Conservation (phyloP, 2,888 invertebrate genomes). For the Rhabditoides inermis region DNA sequence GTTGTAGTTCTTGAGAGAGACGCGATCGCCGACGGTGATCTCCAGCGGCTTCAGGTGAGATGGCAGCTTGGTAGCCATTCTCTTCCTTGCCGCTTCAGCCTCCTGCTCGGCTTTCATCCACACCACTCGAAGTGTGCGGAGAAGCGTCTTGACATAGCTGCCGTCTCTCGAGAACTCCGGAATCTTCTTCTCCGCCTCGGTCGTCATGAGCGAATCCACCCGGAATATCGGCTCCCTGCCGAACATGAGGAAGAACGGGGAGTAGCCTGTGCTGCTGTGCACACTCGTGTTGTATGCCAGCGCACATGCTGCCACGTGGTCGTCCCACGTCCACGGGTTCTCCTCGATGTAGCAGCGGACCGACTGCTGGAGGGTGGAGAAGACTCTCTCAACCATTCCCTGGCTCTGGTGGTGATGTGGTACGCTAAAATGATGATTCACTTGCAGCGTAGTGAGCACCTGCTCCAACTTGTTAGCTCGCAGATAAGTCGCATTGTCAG, state of each 20-base stretch:
- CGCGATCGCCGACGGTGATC: no score
- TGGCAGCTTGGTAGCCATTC: no score
- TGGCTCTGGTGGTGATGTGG: constrained; percentile 27
- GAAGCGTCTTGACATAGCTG: no score
- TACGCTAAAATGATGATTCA: constrained; percentile 14
- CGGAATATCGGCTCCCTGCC: constrained; percentile 17
- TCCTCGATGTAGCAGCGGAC: constrained; percentile 11
- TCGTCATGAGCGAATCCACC: no score
- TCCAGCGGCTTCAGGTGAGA: no score
- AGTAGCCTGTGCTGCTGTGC: constrained; percentile 12
- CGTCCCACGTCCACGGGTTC: constrained; percentile 12
- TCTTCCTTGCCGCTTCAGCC: no score
- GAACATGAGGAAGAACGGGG: constrained; percentile 16
- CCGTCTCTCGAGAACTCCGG: no score
- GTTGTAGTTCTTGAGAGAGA: no score
- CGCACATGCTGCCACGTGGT: neutral
- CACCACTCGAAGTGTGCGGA: no score
- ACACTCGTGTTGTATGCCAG: constrained; percentile 19
- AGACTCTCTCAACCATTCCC: constrained; percentile 33
- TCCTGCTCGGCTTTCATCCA: no score
- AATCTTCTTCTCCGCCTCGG: no score
- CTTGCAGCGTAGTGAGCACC: constrained; percentile 16
- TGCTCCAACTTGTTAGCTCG: constrained; percentile 7
- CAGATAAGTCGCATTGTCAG: constrained; percentile 38
- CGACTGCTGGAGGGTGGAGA: constrained; percentile 14